phyloP scores from a whole-genome alignment of 2,113 vertebrate species.

The Panurus biarmicus region DNA sequence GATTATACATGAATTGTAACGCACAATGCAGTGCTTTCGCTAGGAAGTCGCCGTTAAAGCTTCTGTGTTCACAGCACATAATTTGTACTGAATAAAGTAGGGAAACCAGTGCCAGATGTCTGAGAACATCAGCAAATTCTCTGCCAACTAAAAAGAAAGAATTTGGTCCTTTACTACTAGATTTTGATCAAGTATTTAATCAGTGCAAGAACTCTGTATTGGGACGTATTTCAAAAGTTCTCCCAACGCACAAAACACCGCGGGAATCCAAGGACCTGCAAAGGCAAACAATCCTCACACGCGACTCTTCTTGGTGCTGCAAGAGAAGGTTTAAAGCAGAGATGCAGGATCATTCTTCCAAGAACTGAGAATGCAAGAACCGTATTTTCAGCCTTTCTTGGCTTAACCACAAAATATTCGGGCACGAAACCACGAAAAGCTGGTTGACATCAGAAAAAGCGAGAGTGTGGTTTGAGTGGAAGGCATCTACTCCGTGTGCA shows the following conservation, averaged over 20 bases:
- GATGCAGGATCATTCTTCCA: neutral
- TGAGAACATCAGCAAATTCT: neutral
- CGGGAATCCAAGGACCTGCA: neutral
- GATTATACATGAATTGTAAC: neutral
- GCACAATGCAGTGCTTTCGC: neutral
- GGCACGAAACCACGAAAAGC: neutral
- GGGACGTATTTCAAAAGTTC: neutral
- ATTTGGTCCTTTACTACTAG: neutral
- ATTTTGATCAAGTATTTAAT: neutral
- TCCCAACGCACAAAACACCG: neutral
- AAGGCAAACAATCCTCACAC: neutral
- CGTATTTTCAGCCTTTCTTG: neutral
- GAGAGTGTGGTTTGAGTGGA: fast-evolving
- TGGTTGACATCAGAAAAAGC: neutral
- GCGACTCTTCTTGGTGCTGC: neutral
- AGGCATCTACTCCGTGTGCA: fast-evolving
- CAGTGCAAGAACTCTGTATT: neutral
- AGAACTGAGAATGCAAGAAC: neutral
- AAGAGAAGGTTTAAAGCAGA: neutral
- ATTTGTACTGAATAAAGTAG: neutral
- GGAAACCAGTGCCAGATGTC: neutral
- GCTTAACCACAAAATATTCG: neutral
- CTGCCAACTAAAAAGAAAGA: neutral
- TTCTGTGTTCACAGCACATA: neutral
- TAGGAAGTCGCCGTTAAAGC: neutral